Percentiles rank a stretch among this genome's conserved stretches.
phyloP scores from a whole-genome alignment of 1,140 invertebrate species.

The Trichonephila clavata region DNA sequence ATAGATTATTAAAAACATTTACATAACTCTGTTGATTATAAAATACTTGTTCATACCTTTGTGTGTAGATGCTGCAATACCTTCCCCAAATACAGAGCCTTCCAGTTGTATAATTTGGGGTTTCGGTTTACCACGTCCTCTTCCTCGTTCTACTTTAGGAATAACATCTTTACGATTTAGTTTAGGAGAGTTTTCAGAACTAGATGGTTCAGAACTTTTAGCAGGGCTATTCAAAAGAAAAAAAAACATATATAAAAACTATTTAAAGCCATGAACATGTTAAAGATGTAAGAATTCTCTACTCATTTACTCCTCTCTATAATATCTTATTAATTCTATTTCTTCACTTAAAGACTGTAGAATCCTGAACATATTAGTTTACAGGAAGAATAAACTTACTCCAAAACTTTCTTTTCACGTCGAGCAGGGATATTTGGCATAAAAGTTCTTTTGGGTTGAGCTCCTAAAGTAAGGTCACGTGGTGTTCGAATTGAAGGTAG shows the following conservation, averaged over 20 bases:
- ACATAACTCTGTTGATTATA: background rate
- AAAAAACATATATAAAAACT: background rate
- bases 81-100: conserved; percentile 60
- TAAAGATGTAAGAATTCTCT: no score
- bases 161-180: background rate
- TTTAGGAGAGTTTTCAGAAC: background rate
- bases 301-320: no score
- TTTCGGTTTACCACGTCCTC: background rate
- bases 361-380: no score
- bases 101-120: conserved; percentile 56
- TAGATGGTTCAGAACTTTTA: background rate
- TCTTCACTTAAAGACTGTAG: no score
- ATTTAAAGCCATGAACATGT: no score
- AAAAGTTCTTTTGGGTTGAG: conserved; percentile 59
- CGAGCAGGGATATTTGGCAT: conserved; percentile 66
- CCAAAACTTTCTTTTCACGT: conserved; percentile 43
- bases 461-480: conserved; percentile 59
- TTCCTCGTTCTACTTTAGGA: background rate
- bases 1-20: no score
- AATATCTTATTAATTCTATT: no score
- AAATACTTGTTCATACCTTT: background rate
- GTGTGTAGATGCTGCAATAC: background rate
- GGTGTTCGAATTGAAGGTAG: conserved; percentile 60
- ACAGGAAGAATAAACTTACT: conserved; percentile 9
- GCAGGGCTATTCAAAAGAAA: background rate